These are phyloP conservation scores for Styela plicata DNA, from an alignment of 23 tunicate genomes.

Conservation along the genomic window DNA sequence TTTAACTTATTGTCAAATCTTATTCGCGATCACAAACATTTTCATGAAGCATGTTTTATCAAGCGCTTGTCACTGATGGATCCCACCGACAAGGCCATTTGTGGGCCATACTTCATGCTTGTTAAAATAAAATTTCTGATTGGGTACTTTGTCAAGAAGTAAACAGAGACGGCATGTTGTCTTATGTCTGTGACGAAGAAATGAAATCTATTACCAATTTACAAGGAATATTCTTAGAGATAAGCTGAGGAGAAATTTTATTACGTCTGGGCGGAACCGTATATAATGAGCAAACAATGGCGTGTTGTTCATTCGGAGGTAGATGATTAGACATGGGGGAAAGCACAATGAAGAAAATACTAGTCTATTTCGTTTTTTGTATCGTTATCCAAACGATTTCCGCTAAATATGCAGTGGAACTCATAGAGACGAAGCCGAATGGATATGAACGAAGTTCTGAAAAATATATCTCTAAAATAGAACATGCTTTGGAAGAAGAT, in stretches of 20 bases:
- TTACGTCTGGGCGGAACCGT: background rate
- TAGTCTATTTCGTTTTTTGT: background rate
- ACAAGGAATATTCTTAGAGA: too few relatives aligned
- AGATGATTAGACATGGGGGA: background rate
- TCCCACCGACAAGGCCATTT: too few relatives aligned
- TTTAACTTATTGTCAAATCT: too few relatives aligned
- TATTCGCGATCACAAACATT: too few relatives aligned
- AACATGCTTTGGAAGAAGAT: background rate
- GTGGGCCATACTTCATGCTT: too few relatives aligned
- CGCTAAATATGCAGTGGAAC: background rate
- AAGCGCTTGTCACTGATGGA: too few relatives aligned
- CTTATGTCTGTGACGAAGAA: too few relatives aligned
- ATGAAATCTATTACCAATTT: too few relatives aligned
- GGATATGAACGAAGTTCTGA: background rate
- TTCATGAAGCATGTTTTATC: too few relatives aligned
- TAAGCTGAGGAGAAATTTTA: background rate
- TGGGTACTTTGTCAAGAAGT: too few relatives aligned
- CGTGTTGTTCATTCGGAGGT: background rate
- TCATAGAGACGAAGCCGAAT: background rate
- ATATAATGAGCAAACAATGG: background rate
- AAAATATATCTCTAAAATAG: background rate
- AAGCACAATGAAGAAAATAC: background rate
- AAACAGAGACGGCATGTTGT: too few relatives aligned
- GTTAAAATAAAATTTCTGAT: too few relatives aligned
- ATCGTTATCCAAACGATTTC: background rate